phyloP scores from a whole-genome alignment of 2,888 invertebrate genomes.

The Chelonus formosanus region DNA sequence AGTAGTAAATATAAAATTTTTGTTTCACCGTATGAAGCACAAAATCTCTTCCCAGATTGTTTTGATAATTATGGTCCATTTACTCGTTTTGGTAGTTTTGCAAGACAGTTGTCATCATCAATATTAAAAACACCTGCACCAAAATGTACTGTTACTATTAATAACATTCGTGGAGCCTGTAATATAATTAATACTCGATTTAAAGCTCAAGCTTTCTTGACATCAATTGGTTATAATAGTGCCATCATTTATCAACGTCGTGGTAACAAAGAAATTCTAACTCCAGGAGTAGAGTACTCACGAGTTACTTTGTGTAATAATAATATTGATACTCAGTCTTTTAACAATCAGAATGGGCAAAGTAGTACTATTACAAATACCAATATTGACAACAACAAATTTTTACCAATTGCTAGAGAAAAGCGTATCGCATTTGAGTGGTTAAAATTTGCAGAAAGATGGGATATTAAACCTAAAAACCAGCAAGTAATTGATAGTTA shows the following conservation, averaged over 20 bases:
- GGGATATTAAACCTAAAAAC: background rate
- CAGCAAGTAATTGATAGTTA: background rate
- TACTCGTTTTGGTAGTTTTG: constrained; percentile 6
- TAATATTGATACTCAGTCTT: too few species aligned
- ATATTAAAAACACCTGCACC: constrained; percentile 9
- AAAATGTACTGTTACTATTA: constrained; percentile 10
- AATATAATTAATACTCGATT: constrained; percentile 1
- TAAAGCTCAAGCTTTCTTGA: constrained; percentile 4
- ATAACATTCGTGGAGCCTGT: constrained; percentile 7
- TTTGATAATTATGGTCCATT: background rate
- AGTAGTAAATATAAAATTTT: constrained; percentile 11
- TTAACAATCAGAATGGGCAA: too few species aligned
- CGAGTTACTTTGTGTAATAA: constrained; percentile 1
- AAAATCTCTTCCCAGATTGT: constrained; percentile 7
- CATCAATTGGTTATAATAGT: constrained; percentile 9
- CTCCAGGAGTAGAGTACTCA: background rate
- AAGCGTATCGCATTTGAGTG: constrained; percentile 1
- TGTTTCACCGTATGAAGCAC: constrained; percentile 9
- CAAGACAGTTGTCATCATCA: constrained; percentile 3
- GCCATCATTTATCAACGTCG: constrained; percentile 9
- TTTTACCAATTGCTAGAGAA: constrained; percentile 3
- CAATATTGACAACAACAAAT: background rate
- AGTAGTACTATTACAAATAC: background rate
- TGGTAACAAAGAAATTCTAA: background rate
- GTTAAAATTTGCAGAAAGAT: constrained; percentile 1